Evolutionary conservation across 2,797 vertebrate genomes (phyloP).

Genomic region (Enteromius argenteus): DNA sequence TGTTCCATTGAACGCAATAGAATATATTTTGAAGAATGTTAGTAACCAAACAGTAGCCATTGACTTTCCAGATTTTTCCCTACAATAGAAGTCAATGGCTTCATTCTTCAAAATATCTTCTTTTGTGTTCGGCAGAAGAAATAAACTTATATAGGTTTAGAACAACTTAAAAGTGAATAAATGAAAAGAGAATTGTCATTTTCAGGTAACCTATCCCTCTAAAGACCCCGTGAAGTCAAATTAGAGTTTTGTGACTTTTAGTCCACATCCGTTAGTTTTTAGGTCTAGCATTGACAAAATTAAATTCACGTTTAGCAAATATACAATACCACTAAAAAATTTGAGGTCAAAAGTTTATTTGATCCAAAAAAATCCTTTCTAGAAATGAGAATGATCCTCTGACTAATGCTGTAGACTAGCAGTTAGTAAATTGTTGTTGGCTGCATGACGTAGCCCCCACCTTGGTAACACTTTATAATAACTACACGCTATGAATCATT

Average conservation of each 20-base stretch:
- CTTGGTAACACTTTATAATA: no score
- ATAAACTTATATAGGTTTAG: background rate
- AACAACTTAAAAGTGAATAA: background rate
- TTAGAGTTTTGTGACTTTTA: background rate
- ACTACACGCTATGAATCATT: no score
- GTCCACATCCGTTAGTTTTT: background rate
- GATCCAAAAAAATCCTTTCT: background rate
- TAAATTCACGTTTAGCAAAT: background rate
- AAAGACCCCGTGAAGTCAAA: slow-evolving; percentile 5
- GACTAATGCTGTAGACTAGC: background rate
- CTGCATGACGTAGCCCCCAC: background rate
- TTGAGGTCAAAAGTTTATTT: background rate
- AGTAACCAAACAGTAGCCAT: background rate
- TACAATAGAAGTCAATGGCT: background rate
- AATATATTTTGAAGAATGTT: slow-evolving; percentile 5
- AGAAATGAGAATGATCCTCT: background rate
- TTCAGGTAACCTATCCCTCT: background rate
- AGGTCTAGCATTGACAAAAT: background rate
- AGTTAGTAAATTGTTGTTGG: background rate
- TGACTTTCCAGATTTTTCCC: background rate
- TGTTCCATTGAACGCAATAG: background rate
- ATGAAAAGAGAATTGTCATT: background rate
- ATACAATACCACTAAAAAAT: background rate
- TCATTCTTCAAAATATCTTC: background rate
- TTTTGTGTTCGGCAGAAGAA: background rate